Evolutionary conservation across 1,140 invertebrate genomes (phyloP), one percentile per base, ranked within the genome.

Genomic region (Harpegnathos saltator): DNA sequence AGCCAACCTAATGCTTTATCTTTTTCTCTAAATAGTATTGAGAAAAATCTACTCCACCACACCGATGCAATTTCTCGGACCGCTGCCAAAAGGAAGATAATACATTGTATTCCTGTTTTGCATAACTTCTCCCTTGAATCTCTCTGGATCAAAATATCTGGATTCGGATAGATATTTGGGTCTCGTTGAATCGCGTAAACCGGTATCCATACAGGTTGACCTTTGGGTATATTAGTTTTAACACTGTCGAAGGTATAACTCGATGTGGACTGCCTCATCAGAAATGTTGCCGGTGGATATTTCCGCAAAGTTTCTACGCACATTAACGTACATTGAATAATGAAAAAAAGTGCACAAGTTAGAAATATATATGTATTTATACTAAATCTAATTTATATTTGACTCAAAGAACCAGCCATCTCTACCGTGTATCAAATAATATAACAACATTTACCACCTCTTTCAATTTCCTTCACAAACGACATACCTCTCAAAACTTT

Each of bases 31-130:
- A n/a, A n/a, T n/a, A n/a, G 38, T 11, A 9, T 44, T 44, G 9
- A 44, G 11, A 44, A 44, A 44, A 44, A 44, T 44, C 38, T 44
- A 44, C 11, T 9, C 11, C 38, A 9, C 22, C 11, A 92, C 94
- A 96, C 96, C 97, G 83, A 97, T 97, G 91, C 97, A 97, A 92
- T 96, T 97, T 56, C 97, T 95, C 0, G 96, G 95, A 3, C 97
- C 97, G 56, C 95, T 95, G 0, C 97, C 97, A 90, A 97, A 98
- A 7, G 97, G 95, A 54, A 97, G 90, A 90, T 95, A 97, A 1
- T 94, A 66, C 89, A 95, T 95, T 0, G 91, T 94, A 56, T 94
- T 94, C 80, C 96, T 92, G 11, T 91, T 89, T 44, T 92, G 91
- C 3, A 93, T 89, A 62, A 93, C 92, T 69, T 96, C 95, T 0